Conservation (phyloP, 2,113 vertebrate genomes). For the Onychorhynchus coronatus region DNA sequence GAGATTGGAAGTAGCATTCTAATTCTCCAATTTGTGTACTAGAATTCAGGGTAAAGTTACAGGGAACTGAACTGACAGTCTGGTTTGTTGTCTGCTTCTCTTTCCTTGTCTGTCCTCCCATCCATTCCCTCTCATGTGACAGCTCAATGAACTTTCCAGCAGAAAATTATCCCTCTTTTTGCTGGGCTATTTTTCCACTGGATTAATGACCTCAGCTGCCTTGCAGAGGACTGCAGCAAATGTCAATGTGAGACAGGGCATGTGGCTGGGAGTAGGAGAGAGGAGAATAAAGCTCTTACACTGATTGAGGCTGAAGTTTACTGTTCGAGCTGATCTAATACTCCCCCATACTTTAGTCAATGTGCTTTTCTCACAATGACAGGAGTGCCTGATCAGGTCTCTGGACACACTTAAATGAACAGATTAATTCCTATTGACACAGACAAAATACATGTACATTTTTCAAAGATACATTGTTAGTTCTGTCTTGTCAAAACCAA, state of each 20-base stretch:
- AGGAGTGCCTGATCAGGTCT: background rate
- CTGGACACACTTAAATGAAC: background rate
- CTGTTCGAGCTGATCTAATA: background rate
- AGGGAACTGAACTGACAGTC: background rate
- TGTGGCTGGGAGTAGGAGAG: background rate
- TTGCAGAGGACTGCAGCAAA: background rate
- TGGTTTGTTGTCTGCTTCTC: background rate
- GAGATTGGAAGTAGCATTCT: background rate
- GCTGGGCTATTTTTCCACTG: constrained; percentile 7
- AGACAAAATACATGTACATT: background rate
- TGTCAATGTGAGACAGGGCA: background rate
- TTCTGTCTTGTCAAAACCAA: background rate
- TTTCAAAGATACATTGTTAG: background rate
- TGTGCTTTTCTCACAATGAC: background rate
- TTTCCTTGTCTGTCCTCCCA: background rate
- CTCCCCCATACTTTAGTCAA: background rate
- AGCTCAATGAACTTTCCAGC: constrained; percentile 23
- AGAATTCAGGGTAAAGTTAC: background rate
- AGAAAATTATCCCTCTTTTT: constrained; percentile 34
- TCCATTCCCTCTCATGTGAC: background rate
- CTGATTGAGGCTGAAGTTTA: background rate
- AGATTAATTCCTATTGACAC: background rate
- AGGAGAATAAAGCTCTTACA: background rate
- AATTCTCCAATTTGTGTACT: background rate
- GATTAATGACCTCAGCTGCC: constrained; percentile 24